Conservation (phyloP, 2,113 vertebrate genomes). For the Chinchilla lanigera region DNA sequence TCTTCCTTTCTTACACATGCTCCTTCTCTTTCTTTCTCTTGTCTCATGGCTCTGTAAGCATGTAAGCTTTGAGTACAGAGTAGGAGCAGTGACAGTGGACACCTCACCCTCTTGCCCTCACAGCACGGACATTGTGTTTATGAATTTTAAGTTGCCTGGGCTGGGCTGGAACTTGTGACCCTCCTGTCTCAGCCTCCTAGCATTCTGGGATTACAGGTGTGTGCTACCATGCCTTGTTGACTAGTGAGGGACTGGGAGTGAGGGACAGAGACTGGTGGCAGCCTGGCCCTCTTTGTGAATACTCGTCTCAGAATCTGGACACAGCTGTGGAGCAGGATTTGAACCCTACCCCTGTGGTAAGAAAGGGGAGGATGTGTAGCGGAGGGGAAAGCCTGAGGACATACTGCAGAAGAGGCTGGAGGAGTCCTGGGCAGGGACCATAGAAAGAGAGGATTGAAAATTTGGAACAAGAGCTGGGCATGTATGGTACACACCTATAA, state of each 20-base stretch:
- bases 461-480: background rate
- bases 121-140: background rate
- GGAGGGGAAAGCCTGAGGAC: background rate
- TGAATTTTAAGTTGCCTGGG: background rate
- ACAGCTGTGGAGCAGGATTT: background rate
- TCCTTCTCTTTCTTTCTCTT: background rate
- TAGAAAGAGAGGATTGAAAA: background rate
- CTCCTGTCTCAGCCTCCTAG: background rate
- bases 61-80: background rate
- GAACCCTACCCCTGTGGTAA: background rate
- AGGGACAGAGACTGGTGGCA: background rate
- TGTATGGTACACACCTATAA: background rate
- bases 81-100: background rate
- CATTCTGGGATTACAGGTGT: background rate
- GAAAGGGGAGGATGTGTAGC: background rate
- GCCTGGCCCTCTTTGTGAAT: background rate
- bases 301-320: background rate
- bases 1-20: background rate
- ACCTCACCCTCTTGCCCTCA: background rate
- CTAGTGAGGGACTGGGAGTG: background rate
- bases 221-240: background rate
- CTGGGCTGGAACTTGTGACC: background rate
- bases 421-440: background rate
- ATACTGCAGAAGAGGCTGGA: background rate
- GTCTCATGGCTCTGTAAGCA: background rate